Evolutionary conservation across 2,797 vertebrate species (phyloP).

Genomic region (Numenius phaeopus): DNA sequence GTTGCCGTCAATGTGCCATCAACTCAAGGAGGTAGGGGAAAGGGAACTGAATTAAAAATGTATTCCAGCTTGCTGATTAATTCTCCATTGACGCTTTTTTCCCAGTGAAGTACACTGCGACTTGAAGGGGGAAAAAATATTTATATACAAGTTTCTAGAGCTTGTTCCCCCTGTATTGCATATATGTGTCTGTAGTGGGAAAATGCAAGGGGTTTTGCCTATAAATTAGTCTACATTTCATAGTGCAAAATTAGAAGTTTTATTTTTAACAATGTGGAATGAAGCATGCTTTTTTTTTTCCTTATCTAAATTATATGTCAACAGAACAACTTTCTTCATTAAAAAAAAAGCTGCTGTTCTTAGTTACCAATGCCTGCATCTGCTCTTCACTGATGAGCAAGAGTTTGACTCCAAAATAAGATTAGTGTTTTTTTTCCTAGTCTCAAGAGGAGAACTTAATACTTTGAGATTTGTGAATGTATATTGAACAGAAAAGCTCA

Average conservation of each 20-base stretch:
- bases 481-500: not conserved
- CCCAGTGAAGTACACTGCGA: conserved; percentile 23
- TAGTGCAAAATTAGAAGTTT: conserved; percentile 45
- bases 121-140: not conserved
- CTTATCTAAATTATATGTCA: not conserved
- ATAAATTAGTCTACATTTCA: conserved; percentile 57
- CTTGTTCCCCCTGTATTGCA: not conserved
- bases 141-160: not conserved
- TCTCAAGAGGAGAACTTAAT: not conserved
- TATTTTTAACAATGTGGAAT: conserved; percentile 49
- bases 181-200: conserved; percentile 24
- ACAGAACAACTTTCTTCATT: not conserved
- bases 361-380: not conserved
- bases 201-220: conserved; percentile 35
- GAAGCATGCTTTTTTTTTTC: not conserved
- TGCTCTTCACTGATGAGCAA: conserved; percentile 2
- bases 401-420: not conserved
- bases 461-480: not conserved
- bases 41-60: conserved; percentile 54
- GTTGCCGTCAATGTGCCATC: conserved; percentile 96
- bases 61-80: conserved; percentile 67
- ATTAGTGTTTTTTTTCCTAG: not conserved
- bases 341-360: not conserved
- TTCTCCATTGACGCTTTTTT: conserved; percentile 74
- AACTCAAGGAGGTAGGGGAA: conserved; percentile 93